phyloP scores from a whole-genome alignment of 2,888 invertebrate genomes.

The Drosophila antonietae region DNA sequence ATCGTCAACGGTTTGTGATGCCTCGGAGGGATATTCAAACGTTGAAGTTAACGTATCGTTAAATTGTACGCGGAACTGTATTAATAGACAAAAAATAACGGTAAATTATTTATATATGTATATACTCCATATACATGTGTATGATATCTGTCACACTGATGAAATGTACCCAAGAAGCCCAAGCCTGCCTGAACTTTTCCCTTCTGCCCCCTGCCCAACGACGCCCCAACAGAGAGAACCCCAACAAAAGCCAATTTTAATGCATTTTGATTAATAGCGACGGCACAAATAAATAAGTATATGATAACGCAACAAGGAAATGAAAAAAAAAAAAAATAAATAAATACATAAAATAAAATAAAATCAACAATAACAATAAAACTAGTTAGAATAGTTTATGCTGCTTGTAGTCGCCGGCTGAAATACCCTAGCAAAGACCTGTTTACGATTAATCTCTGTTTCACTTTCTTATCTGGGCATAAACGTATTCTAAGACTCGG shows the following conservation, averaged over 20 bases:
- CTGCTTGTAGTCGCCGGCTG: not conserved
- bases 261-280: conserved; percentile 66
- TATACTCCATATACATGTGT: not conserved
- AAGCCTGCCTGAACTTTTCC: not conserved
- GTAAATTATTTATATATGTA: conserved; percentile 1
- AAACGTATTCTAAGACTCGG: not conserved
- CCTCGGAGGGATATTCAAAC: conserved; percentile 97
- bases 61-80: conserved; percentile 94
- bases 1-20: conserved; percentile 90
- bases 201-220: not conserved
- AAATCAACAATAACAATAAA: conserved; percentile 6
- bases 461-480: not conserved
- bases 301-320: conserved; percentile 48
- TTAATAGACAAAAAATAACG: conserved; percentile 73
- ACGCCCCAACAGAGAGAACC: conserved; percentile 4
- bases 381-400: not conserved
- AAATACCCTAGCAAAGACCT: conserved; percentile 8
- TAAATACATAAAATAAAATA: conserved; percentile 1
- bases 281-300: conserved; percentile 38
- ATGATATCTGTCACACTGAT: conserved; percentile 60
- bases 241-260: conserved; percentile 49
- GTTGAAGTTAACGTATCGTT: conserved; percentile 94
- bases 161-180: conserved; percentile 54
- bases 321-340: conserved; percentile 3
- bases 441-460: not conserved